phyloP scores from a whole-genome alignment of 2,113 vertebrate species.

The Tyrannus savana region DNA sequence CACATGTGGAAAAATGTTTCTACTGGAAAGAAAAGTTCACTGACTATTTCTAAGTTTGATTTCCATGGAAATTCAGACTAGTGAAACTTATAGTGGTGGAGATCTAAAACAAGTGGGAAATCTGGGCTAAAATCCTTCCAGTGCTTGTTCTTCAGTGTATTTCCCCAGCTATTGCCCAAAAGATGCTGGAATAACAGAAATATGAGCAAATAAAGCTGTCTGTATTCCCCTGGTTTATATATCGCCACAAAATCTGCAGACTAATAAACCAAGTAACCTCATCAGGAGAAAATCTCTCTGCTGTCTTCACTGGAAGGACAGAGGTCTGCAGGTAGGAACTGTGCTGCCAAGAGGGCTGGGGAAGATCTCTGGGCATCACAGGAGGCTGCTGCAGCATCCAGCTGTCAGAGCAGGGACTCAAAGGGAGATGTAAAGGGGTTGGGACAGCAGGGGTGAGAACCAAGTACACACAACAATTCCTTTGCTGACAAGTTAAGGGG shows the following conservation, averaged over 20 bases:
- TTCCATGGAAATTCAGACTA: background rate
- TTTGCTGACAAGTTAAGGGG: background rate
- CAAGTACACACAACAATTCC: background rate
- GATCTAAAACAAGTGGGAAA: background rate
- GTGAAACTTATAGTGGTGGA: background rate
- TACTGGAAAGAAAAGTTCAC: background rate
- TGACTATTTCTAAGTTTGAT: background rate
- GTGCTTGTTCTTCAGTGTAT: background rate
- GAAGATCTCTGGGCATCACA: background rate
- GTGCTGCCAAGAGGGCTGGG: background rate
- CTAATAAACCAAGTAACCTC: background rate
- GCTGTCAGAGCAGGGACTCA: background rate
- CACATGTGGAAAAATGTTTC: background rate
- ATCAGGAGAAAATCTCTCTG: background rate
- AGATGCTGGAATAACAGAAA: background rate
- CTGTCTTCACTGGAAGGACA: background rate
- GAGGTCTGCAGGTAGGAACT: background rate
- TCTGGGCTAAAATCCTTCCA: background rate
- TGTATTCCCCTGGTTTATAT: background rate
- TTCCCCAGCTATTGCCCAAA: background rate
- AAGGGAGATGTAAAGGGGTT: background rate
- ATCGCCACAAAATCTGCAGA: background rate
- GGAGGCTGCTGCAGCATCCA: rapidly evolving
- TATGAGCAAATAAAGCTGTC: background rate
- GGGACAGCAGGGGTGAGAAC: rapidly evolving